Evolutionary conservation across 2,888 invertebrate species (phyloP).

Genomic region (Cataglyphis rosenhaueri): DNA sequence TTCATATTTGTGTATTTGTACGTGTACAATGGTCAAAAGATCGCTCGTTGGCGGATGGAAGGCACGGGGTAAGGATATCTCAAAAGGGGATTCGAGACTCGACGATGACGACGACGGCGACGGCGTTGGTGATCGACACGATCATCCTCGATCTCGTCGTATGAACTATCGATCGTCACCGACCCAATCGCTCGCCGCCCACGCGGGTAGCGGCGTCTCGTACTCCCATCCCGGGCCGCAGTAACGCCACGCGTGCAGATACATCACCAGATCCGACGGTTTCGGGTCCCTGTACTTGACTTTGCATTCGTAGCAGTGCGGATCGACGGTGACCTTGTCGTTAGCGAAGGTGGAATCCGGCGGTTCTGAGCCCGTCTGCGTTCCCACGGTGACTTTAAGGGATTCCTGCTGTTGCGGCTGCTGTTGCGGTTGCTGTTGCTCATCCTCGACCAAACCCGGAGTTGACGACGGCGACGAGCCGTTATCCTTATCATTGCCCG

Average conservation of each 20-base stretch:
- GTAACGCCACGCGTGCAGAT: conserved; percentile 97
- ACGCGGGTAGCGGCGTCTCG: conserved; percentile 95
- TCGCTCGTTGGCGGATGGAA: conserved; percentile 82
- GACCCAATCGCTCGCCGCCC: conserved; percentile 95
- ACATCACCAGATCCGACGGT: conserved; percentile 97
- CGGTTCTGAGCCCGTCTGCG: conserved; percentile 93
- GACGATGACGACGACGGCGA: conserved; percentile 36
- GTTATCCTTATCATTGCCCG: conserved; percentile 86
- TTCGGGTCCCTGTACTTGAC: conserved; percentile 96
- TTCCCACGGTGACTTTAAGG: conserved; percentile 92
- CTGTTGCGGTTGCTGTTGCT: conserved; percentile 83
- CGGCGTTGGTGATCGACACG: conserved; percentile 24
- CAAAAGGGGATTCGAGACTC: conserved; percentile 68
- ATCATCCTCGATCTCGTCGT: conserved; percentile 47
- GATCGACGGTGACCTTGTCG: conserved; percentile 92
- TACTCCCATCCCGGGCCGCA: conserved; percentile 98
- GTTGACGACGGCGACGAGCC: conserved; percentile 88
- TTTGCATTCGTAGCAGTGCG: conserved; percentile 97
- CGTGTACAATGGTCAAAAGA: conserved; percentile 72
- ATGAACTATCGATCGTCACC: conserved; percentile 88
- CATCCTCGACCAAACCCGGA: conserved; percentile 84
- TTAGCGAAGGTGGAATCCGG: conserved; percentile 89
- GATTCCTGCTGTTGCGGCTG: conserved; percentile 84
- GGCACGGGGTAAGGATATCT: conserved; percentile 83
- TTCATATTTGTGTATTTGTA: conserved; percentile 26